These are phyloP conservation scores for Opisthograptis luteolata DNA, from an alignment of 2,888 invertebrate genomes.

Conservation along the genomic window DNA sequence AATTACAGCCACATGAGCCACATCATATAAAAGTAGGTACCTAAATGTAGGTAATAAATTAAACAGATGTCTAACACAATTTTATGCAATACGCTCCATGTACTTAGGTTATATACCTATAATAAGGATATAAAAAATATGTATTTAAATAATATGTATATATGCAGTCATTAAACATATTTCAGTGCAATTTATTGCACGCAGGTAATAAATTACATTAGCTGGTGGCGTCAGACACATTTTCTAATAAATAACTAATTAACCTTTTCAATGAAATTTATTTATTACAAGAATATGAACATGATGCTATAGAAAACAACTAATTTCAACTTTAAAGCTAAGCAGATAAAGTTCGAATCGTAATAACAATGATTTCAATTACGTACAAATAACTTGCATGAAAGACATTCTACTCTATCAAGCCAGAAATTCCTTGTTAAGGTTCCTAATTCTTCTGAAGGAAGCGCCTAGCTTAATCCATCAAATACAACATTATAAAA, in stretches of 20 bases:
- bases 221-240: conserved; percentile 6
- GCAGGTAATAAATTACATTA: conserved; percentile 5
- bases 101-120: too few species aligned
- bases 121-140: too few species aligned
- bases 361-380: background rate
- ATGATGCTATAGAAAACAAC: background rate
- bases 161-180: conserved; percentile 9
- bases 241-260: conserved; percentile 19
- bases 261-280: conserved; percentile 13
- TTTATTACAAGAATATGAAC: conserved; percentile 5
- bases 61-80: too few species aligned
- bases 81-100: too few species aligned
- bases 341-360: background rate
- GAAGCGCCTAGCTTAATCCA: too few species aligned
- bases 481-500: too few species aligned
- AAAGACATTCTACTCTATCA: background rate
- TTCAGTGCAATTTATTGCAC: conserved; percentile 15
- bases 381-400: background rate
- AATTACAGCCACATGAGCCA: too few species aligned
- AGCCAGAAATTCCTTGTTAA: conserved; percentile 1
- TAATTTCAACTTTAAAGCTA: background rate
- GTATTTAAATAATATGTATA: conserved; percentile 2
- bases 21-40: too few species aligned
- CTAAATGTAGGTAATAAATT: too few species aligned
- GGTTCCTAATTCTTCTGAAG: background rate